These are phyloP conservation scores for Nylanderia fulva DNA, from an alignment of 1,140 invertebrate species.

Conservation along the genomic window DNA sequence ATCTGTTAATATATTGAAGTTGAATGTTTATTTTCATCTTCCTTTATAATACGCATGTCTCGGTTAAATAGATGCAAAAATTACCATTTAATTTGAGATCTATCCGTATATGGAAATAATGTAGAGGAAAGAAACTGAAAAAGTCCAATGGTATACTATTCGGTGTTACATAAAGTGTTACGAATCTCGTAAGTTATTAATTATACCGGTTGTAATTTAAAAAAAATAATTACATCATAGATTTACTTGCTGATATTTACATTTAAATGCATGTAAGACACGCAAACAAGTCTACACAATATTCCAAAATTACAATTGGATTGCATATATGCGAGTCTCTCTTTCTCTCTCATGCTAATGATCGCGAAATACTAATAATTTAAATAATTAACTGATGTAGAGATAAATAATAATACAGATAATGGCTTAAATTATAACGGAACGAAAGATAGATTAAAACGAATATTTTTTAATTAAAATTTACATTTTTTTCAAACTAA, in stretches of 20 bases:
- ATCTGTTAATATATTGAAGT: neutral
- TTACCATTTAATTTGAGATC: neutral
- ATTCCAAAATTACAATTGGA: neutral
- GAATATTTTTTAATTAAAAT: neutral
- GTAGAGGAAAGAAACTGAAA: neutral
- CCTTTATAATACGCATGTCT: neutral
- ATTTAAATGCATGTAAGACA: neutral
- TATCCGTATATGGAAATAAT: slow-evolving; percentile 19
- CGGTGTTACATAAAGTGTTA: slow-evolving; percentile 65
- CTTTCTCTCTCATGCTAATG: no score
- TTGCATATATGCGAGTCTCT: neutral
- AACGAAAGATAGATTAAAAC: neutral
- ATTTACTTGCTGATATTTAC: slow-evolving; percentile 2
- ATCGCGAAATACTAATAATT: neutral
- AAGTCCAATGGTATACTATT: slow-evolving; percentile 55
- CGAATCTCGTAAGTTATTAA: slow-evolving; percentile 52
- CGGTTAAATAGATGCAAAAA: neutral
- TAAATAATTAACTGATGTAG: neutral
- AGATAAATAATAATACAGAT: neutral
- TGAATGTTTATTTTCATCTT: neutral
- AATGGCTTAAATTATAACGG: neutral
- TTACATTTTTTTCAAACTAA: neutral
- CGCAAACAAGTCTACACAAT: neutral
- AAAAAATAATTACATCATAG: slow-evolving; percentile 56
- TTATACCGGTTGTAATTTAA: slow-evolving; percentile 60